phyloP scores from a whole-genome alignment of 2,113 vertebrate genomes.

The Electrona antarctica region DNA sequence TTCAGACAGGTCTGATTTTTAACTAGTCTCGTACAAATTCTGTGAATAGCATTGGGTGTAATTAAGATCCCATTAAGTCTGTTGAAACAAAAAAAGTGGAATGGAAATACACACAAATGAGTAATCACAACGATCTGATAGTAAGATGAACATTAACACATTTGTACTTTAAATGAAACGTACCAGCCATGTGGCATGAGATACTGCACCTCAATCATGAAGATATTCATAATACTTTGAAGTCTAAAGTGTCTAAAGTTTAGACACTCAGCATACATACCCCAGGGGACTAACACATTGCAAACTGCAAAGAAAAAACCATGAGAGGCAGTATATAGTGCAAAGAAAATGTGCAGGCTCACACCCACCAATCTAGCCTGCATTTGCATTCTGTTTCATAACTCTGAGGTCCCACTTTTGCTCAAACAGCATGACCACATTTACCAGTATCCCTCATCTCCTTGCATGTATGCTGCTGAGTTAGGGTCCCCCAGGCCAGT shows the following conservation, averaged over 20 bases:
- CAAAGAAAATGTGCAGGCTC: conserved; percentile 31
- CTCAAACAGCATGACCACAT: conserved; percentile 22
- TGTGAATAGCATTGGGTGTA: too few species aligned
- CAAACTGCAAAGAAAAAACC: background rate
- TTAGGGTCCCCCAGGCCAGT: conserved; percentile 70
- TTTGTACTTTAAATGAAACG: too few species aligned
- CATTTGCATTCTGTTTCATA: conserved; percentile 42
- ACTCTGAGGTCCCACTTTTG: conserved; percentile 52
- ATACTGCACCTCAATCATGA: too few species aligned
- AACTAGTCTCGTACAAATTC: too few species aligned
- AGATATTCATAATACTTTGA: background rate
- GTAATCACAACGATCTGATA: too few species aligned
- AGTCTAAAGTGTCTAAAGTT: background rate
- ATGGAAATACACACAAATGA: too few species aligned
- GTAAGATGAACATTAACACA: too few species aligned
- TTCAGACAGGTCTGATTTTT: too few species aligned
- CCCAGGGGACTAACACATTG: background rate
- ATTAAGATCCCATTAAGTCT: too few species aligned
- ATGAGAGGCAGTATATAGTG: background rate
- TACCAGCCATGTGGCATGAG: too few species aligned
- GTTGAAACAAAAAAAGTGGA: too few species aligned
- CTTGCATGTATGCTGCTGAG: conserved; percentile 51
- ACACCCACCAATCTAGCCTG: conserved; percentile 52
- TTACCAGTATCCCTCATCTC: conserved; percentile 47
- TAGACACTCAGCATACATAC: background rate